phyloP scores from a whole-genome alignment of 2,113 vertebrate species.

The Boleophthalmus pectinirostris region DNA sequence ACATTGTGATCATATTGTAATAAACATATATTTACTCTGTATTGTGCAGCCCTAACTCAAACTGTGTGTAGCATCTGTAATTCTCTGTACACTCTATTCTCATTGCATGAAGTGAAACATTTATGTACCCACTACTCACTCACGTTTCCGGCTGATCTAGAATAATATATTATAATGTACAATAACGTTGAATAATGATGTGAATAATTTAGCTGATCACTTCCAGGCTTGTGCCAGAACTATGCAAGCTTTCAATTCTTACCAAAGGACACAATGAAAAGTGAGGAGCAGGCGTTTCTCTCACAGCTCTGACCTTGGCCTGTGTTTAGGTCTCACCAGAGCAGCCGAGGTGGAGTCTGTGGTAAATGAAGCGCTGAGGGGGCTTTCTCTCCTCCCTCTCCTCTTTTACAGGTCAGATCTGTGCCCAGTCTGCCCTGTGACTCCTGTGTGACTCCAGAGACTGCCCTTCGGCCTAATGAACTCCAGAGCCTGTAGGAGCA shows the following conservation, averaged over 20 bases:
- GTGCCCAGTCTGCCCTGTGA: conserved; percentile 50
- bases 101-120: background rate
- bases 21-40: background rate
- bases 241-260: conserved; percentile 3
- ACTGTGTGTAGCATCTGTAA: background rate
- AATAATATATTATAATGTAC: background rate
- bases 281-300: conserved; percentile 1
- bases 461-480: conserved; percentile 33
- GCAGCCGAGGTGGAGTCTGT: conserved; percentile 14
- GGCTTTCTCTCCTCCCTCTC: background rate
- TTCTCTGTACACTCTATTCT: background rate
- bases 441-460: conserved; percentile 32
- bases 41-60: conserved; percentile 1
- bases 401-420: conserved; percentile 35
- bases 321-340: conserved; percentile 3
- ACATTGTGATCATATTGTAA: background rate
- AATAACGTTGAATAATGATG: background rate
- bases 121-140: background rate
- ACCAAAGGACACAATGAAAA: conserved; percentile 6
- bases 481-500: conserved; percentile 44
- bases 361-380: conserved; percentile 13
- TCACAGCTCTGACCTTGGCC: conserved; percentile 3
- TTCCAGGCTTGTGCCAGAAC: conserved; percentile 3
- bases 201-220: background rate
- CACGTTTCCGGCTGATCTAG: background rate